Evolutionary conservation across 2,797 vertebrate species (phyloP).

Genomic region (Allobates femoralis): DNA sequence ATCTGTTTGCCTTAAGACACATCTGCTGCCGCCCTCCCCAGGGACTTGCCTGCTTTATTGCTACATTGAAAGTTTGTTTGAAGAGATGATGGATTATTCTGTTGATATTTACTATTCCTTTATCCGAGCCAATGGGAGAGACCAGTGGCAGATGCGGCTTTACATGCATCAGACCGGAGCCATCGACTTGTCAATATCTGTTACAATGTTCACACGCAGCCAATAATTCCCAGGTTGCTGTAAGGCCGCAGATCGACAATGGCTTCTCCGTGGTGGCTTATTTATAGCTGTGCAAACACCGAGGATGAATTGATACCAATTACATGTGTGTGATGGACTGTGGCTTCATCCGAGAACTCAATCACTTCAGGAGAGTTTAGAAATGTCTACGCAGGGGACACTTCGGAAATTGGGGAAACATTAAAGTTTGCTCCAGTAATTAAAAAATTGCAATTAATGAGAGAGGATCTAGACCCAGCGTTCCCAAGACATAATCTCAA

Average conservation of each 20-base stretch:
- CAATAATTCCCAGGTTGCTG: constrained; percentile 40
- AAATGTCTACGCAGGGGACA: neutral
- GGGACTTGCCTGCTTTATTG: constrained; percentile 33
- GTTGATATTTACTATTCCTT: constrained; percentile 61
- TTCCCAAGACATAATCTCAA: no score
- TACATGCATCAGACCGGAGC: neutral
- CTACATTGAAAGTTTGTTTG: constrained; percentile 59
- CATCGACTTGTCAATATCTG: constrained; percentile 61
- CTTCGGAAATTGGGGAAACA: neutral
- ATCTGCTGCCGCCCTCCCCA: constrained; percentile 31
- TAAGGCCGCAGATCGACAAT: constrained; percentile 41
- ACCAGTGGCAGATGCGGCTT: constrained; percentile 29
- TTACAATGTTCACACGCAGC: neutral
- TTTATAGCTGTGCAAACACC: constrained; percentile 33
- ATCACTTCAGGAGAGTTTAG: neutral
- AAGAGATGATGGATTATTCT: constrained; percentile 61
- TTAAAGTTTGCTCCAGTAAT: neutral
- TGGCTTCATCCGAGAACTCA: constrained; percentile 9
- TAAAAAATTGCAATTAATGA: neutral
- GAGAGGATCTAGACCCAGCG: neutral
- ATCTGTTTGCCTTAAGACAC: constrained; percentile 37
- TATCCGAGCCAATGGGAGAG: neutral
- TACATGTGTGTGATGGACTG: constrained; percentile 27
- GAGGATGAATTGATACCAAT: constrained; percentile 25
- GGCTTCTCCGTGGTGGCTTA: constrained; percentile 7